Percentiles rank a stretch among this genome's conserved stretches.
Conservation (phyloP, 2,888 invertebrate genomes). For the Eupithecia pulchellata region DNA sequence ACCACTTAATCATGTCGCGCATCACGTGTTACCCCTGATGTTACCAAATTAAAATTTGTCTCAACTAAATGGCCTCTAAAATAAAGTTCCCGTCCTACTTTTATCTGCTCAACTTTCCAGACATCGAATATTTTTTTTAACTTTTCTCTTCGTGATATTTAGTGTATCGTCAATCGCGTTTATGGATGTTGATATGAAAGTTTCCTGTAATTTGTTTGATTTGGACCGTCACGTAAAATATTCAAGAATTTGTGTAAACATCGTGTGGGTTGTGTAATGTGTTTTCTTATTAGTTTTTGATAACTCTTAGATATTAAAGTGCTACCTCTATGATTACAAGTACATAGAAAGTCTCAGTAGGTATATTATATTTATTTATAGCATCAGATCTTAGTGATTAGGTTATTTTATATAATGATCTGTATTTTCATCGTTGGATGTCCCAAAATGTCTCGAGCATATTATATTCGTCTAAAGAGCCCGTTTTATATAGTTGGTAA, state of each 20-base stretch:
- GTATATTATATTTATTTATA: too few species aligned
- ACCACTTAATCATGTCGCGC: slow-evolving; percentile 19
- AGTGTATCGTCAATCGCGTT: slow-evolving; percentile 58
- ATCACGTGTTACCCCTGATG: slow-evolving; percentile 24
- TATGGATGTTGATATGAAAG: slow-evolving; percentile 51
- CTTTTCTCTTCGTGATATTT: slow-evolving; percentile 51
- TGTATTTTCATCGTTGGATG: too few species aligned
- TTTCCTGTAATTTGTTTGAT: slow-evolving; percentile 33
- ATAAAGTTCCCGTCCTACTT: slow-evolving; percentile 48
- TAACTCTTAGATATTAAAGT: too few species aligned
- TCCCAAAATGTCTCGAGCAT: not conserved
- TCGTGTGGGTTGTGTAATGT: not conserved
- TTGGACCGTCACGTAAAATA: slow-evolving; percentile 18
- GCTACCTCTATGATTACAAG: too few species aligned
- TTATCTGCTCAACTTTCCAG: slow-evolving; percentile 41
- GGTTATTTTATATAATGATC: too few species aligned
- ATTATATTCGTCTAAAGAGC: not conserved
- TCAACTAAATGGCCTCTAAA: slow-evolving; percentile 44
- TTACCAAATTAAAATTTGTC: slow-evolving; percentile 39
- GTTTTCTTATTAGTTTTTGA: not conserved
- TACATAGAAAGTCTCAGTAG: too few species aligned
- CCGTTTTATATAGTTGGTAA: not conserved
- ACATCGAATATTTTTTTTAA: slow-evolving; percentile 52
- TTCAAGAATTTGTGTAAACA: not conserved
- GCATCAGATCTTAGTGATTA: too few species aligned